Evolutionary conservation across 1,140 invertebrate species (phyloP), one percentile per base, ranked within the genome.

Genomic region (Drosophila bifasciata): DNA sequence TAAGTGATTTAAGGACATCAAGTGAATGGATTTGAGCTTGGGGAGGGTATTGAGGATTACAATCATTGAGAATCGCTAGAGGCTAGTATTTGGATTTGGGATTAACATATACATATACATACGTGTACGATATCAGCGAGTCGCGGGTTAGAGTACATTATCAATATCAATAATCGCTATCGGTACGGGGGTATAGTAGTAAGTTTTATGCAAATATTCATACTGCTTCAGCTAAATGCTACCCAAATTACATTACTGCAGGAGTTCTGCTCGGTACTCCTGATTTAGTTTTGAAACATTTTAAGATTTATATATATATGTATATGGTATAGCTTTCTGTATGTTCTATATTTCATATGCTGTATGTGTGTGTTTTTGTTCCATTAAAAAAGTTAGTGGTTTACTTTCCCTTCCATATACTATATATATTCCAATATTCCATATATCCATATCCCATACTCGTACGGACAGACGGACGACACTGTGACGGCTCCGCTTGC

Each of bases 171-270:
- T 71, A 71, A 71, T 71, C 68, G 57, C 58, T 60, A 59, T 46
- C 41, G 48, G 52, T 72, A 72, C 67, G 53, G 56, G 56, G 51
- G 52, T 79, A 52, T 76, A 66, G 64, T 80, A 59, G 48, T 78
- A 66, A 63, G 59, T 74, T 55, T 52, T 60, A 56, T 66, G 48
- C 52, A 67, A 58, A 62, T 79, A 76, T 76, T 56, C 56, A 71
- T 72, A 79, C 71, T 85, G 80, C 25, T 80, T 76, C 72, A 80
- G 76, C 81, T 80, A 86, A 86, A 86, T 84, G 80, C 80, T 84
- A 80, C 60, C 55, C 76, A 67, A n/a, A n/a, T 83, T 68, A 74
- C 73, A 48, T 50, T 62, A 43, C 36, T 44, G 28, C 45, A 63
- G 32, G 32, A 36, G 32, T 13, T 13, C 32, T 36, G 32, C 11